Percentiles rank a stretch among this genome's conserved stretches.
These are phyloP conservation scores for Pimephales promelas DNA, from an alignment of 2,113 vertebrate species.

Conservation along the genomic window DNA sequence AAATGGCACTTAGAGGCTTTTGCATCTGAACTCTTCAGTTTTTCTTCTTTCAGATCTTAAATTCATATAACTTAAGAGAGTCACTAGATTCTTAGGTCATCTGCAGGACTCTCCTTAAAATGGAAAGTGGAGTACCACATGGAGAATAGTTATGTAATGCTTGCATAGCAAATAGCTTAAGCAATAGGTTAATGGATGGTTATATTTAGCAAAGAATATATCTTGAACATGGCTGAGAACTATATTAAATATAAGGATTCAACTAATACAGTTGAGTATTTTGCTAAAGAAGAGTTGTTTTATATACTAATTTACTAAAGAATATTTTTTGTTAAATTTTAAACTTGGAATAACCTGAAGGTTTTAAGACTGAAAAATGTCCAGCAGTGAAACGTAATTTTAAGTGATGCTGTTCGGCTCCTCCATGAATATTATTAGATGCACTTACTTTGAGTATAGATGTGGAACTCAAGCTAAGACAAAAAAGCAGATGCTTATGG, in stretches of 20 bases:
- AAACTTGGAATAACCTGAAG: not conserved
- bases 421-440: slow-evolving; percentile 2
- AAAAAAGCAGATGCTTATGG: not conserved
- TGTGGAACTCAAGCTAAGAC: slow-evolving; percentile 20
- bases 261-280: not conserved
- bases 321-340: not conserved
- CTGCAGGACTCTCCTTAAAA: not conserved
- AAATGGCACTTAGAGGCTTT: too few species aligned
- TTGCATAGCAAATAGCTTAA: not conserved
- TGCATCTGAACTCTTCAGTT: too few species aligned
- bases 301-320: not conserved
- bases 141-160: not conserved
- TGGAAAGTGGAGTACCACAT: not conserved
- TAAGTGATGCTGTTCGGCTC: not conserved
- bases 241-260: not conserved
- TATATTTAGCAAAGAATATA: slow-evolving; percentile 27
- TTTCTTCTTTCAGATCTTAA: not conserved
- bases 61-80: not conserved
- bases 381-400: not conserved
- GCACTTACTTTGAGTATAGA: slow-evolving; percentile 2
- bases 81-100: not conserved
- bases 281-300: not conserved
- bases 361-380: not conserved
- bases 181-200: not conserved
- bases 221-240: not conserved